Evolutionary conservation across 1,140 invertebrate genomes (phyloP).

Genomic region (Neodiprion virginianus): DNA sequence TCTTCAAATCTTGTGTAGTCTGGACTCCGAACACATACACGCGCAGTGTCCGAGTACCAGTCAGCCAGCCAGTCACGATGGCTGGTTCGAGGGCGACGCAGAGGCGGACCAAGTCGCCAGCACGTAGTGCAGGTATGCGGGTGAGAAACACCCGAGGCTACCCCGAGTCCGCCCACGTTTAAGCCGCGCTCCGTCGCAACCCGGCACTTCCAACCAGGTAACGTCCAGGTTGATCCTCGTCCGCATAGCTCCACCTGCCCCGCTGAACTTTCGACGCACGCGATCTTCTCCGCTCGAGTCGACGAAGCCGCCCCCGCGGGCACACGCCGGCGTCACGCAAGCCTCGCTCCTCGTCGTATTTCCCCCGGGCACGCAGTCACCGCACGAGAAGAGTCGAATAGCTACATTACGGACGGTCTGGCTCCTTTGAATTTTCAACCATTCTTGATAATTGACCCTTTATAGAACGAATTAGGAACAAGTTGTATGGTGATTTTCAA

Average conservation of each 20-base stretch:
- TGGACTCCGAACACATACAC: too few relatives aligned
- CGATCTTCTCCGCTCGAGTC: constrained; percentile 26
- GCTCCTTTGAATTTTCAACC: not conserved
- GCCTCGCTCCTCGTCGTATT: not conserved
- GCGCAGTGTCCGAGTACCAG: too few relatives aligned
- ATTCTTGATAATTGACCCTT: not conserved
- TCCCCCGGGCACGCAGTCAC: not conserved
- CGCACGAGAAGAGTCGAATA: not conserved
- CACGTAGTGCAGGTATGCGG: constrained; percentile 50
- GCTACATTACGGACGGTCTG: not conserved
- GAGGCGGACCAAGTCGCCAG: constrained; percentile 19
- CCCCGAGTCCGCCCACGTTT: constrained; percentile 52
- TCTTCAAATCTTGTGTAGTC: too few relatives aligned
- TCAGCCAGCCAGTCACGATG: too few relatives aligned
- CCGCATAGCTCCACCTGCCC: constrained; percentile 36
- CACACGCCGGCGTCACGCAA: constrained; percentile 57
- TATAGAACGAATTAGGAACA: too few relatives aligned
- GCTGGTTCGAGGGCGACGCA: not conserved
- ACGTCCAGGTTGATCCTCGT: constrained; percentile 18
- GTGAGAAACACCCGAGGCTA: constrained; percentile 54
- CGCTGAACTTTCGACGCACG: constrained; percentile 24
- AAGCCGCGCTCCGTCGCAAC: constrained; percentile 41
- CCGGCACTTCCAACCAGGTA: constrained; percentile 28
- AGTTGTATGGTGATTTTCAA: too few relatives aligned
- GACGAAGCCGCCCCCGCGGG: constrained; percentile 52